These are phyloP conservation scores for Pomacea maculata DNA, from an alignment of 1,140 invertebrate genomes.

Conservation along the genomic window DNA sequence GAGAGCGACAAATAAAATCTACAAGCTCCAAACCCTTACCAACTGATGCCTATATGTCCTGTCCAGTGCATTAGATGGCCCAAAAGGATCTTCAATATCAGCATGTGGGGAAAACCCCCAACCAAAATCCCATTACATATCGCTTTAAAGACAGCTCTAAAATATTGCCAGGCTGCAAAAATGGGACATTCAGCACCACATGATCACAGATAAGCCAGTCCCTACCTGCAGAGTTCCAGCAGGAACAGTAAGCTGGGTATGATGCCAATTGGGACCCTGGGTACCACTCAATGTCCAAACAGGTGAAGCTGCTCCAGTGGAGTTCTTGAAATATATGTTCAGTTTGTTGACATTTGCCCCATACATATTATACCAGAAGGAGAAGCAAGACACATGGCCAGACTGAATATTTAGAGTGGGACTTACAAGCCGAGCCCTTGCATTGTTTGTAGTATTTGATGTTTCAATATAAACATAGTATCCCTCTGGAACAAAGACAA, in stretches of 20 bases:
- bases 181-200: too few relatives aligned
- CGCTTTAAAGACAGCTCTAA: too few relatives aligned
- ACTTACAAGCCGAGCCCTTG: constrained; percentile 75
- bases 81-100: too few relatives aligned
- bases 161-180: too few relatives aligned
- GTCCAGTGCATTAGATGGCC: too few relatives aligned
- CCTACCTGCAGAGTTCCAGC: constrained; percentile 4
- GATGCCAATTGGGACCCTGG: constrained; percentile 44
- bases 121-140: too few relatives aligned
- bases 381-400: constrained; percentile 64
- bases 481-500: constrained; percentile 60
- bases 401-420: constrained; percentile 32
- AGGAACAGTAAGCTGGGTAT: constrained; percentile 32
- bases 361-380: constrained; percentile 77
- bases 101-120: too few relatives aligned
- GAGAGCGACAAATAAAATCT: too few relatives aligned
- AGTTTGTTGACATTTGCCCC: constrained; percentile 65
- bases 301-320: constrained; percentile 8
- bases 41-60: too few relatives aligned
- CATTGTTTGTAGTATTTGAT: constrained; percentile 65
- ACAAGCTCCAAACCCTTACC: too few relatives aligned
- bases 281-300: constrained; percentile 27
- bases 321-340: constrained; percentile 45
- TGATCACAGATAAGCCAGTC: neutral
- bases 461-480: constrained; percentile 84